Percentiles rank a stretch among this genome's conserved stretches.
These are phyloP conservation scores for Ecliptopera silaceata DNA, from an alignment of 2,888 invertebrate genomes.

Conservation along the genomic window DNA sequence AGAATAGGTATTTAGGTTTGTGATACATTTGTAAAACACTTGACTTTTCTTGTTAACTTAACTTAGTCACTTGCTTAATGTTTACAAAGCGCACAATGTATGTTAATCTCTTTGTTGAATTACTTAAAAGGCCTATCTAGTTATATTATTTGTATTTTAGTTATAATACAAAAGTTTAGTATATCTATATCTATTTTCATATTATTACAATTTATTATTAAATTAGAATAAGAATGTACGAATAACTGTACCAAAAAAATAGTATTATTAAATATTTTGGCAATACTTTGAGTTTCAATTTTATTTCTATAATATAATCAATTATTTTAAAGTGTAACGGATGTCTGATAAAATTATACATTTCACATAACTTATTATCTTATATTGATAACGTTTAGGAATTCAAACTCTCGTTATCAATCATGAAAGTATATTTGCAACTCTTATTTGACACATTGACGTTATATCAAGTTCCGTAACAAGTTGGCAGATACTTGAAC, in stretches of 20 bases:
- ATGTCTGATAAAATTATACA: no score
- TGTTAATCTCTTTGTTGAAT: constrained; percentile 11
- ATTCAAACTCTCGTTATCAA: not conserved
- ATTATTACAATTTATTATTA: no score
- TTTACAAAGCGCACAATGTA: constrained; percentile 13
- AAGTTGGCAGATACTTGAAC: not conserved
- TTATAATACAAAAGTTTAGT: constrained; percentile 1
- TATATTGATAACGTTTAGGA: not conserved
- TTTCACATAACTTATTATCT: no score
- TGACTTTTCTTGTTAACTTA: constrained; percentile 6
- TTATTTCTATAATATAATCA: no score
- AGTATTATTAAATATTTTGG: not conserved
- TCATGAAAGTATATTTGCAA: not conserved
- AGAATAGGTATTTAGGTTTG: not conserved
- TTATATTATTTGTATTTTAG: constrained; percentile 7
- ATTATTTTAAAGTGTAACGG: no score
- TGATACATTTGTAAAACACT: not conserved
- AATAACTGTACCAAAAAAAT: not conserved
- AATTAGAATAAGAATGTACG: not conserved
- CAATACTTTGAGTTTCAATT: not conserved
- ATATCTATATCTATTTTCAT: not conserved
- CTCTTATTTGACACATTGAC: not conserved
- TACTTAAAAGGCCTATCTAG: constrained; percentile 9
- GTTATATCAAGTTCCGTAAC: not conserved
- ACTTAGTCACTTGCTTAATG: constrained; percentile 5